phyloP scores from a whole-genome alignment of 92 coral and sea anemone genomes.

The Parazoanthus darwini region DNA sequence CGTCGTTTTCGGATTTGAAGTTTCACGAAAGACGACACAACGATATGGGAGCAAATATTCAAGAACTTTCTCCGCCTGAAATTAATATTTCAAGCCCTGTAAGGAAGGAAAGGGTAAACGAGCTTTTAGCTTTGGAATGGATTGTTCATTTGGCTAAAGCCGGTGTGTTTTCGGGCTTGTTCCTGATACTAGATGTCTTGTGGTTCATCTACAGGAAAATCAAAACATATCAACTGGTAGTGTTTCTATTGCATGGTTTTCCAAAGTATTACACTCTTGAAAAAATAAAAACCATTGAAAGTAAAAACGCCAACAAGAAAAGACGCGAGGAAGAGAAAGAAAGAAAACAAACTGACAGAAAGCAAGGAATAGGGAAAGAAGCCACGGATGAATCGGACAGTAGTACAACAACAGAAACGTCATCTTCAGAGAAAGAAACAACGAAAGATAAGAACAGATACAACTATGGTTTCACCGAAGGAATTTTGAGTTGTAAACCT shows the following conservation, averaged over 20 bases:
- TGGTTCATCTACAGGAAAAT: conserved; percentile 81
- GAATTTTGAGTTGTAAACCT: neutral
- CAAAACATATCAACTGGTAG: conserved; percentile 71
- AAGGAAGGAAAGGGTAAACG: conserved; percentile 47
- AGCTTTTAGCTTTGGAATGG: conserved; percentile 78
- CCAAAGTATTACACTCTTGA: conserved; percentile 70
- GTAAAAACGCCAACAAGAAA: conserved; percentile 32
- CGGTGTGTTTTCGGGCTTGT: conserved; percentile 65
- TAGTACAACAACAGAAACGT: conserved; percentile 6
- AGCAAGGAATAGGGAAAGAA: neutral
- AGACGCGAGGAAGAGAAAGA: conserved; percentile 26
- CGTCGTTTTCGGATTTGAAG: neutral
- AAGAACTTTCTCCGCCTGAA: conserved; percentile 41
- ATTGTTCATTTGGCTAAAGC: conserved; percentile 51
- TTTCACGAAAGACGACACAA: neutral
- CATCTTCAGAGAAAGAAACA: neutral
- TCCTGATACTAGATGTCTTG: conserved; percentile 64
- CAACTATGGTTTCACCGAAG: neutral
- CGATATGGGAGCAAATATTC: conserved; percentile 31
- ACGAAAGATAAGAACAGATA: neutral
- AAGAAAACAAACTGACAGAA: neutral
- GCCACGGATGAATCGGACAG: neutral
- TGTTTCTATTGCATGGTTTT: conserved; percentile 68
- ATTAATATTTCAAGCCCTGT: conserved; percentile 62
- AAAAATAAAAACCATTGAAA: conserved; percentile 48